phyloP scores from a whole-genome alignment of 1,140 invertebrate species.

The Drosophila pseudoobscura region DNA sequence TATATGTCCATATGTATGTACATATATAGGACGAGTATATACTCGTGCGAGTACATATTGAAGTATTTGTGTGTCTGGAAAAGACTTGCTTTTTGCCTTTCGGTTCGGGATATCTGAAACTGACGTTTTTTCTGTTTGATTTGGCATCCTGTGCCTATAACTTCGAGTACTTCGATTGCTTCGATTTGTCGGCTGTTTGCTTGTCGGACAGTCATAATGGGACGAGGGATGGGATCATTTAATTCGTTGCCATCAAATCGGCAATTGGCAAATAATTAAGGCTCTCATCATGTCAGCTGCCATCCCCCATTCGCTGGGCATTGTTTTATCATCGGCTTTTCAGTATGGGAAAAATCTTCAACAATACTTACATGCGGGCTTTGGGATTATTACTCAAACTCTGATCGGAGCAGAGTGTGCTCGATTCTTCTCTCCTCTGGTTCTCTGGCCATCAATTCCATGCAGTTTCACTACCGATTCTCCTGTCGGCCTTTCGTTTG shows the following conservation, averaged over 20 bases:
- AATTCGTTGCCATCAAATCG: too few relatives aligned
- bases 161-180: too few relatives aligned
- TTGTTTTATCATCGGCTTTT: too few relatives aligned
- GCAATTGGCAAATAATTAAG: too few relatives aligned
- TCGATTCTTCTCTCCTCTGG: background rate
- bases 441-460: background rate
- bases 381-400: slow-evolving; percentile 29
- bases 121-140: slow-evolving; percentile 27
- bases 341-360: too few relatives aligned
- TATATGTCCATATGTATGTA: background rate
- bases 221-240: too few relatives aligned
- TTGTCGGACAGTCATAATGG: too few relatives aligned
- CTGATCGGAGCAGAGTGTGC: background rate
- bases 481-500: slow-evolving; percentile 1
- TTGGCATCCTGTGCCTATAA: slow-evolving; percentile 2
- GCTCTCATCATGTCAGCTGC: too few relatives aligned
- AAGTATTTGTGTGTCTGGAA: too few relatives aligned
- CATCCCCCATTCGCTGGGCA: too few relatives aligned
- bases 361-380: slow-evolving; percentile 35
- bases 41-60: background rate
- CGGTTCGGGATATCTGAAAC: background rate
- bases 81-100: background rate
- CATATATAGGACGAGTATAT: background rate
- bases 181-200: background rate
- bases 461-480: slow-evolving; percentile 1